A percentile compares a stretch with the other conserved stretches of the same genome.
These are phyloP conservation scores for Cheilosia vulpina DNA, from an alignment of 2,888 invertebrate genomes.

Conservation along the genomic window DNA sequence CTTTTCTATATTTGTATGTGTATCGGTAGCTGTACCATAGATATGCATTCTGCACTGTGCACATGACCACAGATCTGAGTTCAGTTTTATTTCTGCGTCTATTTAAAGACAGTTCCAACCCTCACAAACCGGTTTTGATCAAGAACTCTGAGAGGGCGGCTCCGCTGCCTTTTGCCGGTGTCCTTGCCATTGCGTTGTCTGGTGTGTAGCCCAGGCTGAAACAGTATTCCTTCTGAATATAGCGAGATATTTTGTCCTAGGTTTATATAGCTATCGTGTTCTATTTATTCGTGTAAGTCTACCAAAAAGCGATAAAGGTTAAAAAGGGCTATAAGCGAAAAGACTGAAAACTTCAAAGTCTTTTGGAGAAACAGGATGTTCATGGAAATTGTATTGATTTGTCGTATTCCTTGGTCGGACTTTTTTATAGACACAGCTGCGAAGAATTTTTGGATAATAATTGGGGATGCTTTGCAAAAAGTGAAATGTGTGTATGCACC, in stretches of 20 bases:
- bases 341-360: conserved; percentile 38
- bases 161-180: background rate
- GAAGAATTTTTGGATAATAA: background rate
- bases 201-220: background rate
- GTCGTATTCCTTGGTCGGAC: conserved; percentile 18
- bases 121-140: background rate
- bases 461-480: conserved; percentile 37
- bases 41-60: conserved; percentile 8
- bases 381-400: conserved; percentile 59
- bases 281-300: conserved; percentile 2
- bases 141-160: conserved; percentile 19
- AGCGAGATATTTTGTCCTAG: conserved; percentile 5
- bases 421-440: conserved; percentile 7
- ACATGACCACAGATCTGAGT: conserved; percentile 60
- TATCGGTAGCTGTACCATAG: too few species aligned
- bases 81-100: conserved; percentile 48
- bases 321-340: background rate
- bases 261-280: background rate
- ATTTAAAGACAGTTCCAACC: conserved; percentile 45
- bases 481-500: too few species aligned
- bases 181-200: background rate
- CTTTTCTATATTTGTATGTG: background rate
- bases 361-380: conserved; percentile 28
- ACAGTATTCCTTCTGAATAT: conserved; percentile 9
- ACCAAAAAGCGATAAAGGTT: background rate